Percentiles rank a stretch among this genome's conserved stretches.
phyloP scores from a whole-genome alignment of 1,140 invertebrate species.

The Trichogramma pretiosum region DNA sequence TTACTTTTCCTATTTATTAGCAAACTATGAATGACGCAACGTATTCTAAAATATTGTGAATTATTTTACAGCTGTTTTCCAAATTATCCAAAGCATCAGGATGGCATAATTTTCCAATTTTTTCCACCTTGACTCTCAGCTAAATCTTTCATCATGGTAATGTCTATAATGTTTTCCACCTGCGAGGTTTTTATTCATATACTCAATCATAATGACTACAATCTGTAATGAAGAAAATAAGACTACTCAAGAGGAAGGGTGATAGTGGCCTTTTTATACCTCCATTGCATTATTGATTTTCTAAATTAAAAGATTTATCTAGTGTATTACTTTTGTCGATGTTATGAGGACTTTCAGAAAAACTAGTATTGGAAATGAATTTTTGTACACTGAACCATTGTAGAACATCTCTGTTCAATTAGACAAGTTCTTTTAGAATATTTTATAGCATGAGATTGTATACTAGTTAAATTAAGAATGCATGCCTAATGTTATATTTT shows the following conservation, averaged over 20 bases:
- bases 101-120: slow-evolving; percentile 56
- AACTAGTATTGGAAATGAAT: too few relatives aligned
- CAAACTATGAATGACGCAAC: too few relatives aligned
- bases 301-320: slow-evolving; percentile 21
- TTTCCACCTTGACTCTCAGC: slow-evolving; percentile 7
- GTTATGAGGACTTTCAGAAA: too few relatives aligned
- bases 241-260: slow-evolving; percentile 5
- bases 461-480: too few relatives aligned
- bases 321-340: slow-evolving; percentile 20
- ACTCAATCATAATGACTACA: slow-evolving; percentile 10
- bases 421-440: too few relatives aligned
- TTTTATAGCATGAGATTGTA: too few relatives aligned
- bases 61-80: slow-evolving; percentile 82
- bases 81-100: slow-evolving; percentile 91
- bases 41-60: too few relatives aligned
- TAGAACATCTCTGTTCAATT: too few relatives aligned
- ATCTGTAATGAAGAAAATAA: slow-evolving; percentile 11
- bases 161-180: slow-evolving; percentile 13
- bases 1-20: too few relatives aligned
- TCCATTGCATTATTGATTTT: slow-evolving; percentile 14
- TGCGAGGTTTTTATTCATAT: slow-evolving; percentile 11
- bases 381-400: too few relatives aligned
- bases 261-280: slow-evolving; percentile 14
- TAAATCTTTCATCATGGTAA: slow-evolving; percentile 9
- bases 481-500: too few relatives aligned